phyloP scores from a whole-genome alignment of 2,797 vertebrate species.

The Etheostoma nigrum region DNA sequence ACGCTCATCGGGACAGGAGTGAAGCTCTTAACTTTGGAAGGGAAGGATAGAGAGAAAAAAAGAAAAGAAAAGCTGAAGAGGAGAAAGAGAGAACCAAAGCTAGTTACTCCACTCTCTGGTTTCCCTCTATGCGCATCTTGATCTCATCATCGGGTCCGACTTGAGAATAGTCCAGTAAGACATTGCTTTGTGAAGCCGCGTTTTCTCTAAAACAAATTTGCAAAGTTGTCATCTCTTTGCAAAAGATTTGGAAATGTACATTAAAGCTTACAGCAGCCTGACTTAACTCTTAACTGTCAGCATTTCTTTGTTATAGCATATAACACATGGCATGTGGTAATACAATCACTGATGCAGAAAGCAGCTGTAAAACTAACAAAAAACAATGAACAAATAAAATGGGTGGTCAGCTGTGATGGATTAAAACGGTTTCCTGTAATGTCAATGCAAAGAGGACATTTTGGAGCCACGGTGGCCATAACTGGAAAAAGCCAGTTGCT shows the following conservation, averaged over 20 bases:
- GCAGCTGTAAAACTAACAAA: constrained; percentile 30
- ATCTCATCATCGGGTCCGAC: constrained; percentile 78
- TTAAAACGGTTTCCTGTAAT: constrained; percentile 44
- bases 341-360: constrained; percentile 31
- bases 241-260: background rate
- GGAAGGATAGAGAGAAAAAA: constrained; percentile 16
- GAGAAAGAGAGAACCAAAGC: constrained; percentile 62
- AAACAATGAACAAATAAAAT: constrained; percentile 18
- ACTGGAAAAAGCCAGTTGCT: constrained; percentile 27
- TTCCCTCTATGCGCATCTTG: constrained; percentile 81
- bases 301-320: constrained; percentile 31
- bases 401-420: constrained; percentile 55
- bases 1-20: constrained; percentile 74
- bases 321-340: constrained; percentile 18
- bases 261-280: constrained; percentile 25
- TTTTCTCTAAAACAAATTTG: constrained; percentile 18
- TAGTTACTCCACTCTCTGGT: constrained; percentile 47
- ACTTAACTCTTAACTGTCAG: constrained; percentile 29
- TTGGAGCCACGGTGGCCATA: constrained; percentile 23
- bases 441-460: constrained; percentile 28
- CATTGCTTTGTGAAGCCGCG: constrained; percentile 29
- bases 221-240: constrained; percentile 24
- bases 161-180: constrained; percentile 5
- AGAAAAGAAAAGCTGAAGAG: background rate
- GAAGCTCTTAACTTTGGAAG: constrained; percentile 59